Conservation (phyloP, 2,113 vertebrate genomes). For the Varanus salvator region DNA sequence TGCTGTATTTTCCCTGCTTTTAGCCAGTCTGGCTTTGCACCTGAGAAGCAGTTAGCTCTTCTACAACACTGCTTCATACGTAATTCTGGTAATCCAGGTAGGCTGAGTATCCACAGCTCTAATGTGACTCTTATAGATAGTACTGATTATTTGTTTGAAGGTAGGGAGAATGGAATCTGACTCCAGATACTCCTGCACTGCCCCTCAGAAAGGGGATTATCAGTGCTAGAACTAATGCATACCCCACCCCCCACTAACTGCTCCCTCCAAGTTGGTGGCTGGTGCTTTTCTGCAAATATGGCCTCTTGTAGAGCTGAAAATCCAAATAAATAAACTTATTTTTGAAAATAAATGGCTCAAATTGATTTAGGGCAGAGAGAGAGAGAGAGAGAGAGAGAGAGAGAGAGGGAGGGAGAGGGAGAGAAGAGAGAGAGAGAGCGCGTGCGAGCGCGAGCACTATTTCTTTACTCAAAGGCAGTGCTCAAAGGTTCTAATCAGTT, state of each 20-base stretch:
- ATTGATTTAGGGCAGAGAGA: background rate
- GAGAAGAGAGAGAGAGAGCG: no score
- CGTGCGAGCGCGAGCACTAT: no score
- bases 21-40: background rate
- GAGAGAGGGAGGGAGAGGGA: no score
- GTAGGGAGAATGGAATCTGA: no score
- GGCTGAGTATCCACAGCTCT: background rate
- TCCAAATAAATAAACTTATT: background rate
- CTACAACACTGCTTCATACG: background rate
- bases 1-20: background rate
- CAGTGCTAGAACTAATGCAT: background rate
- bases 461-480: background rate
- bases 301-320: background rate
- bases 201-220: no score
- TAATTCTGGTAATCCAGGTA: background rate
- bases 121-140: background rate
- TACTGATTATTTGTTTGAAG: background rate
- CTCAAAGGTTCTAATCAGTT: background rate
- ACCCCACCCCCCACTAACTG: background rate
- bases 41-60: background rate
- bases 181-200: no score
- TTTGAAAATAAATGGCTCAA: background rate
- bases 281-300: background rate
- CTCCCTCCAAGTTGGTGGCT: background rate
- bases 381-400: no score